phyloP scores from a whole-genome alignment of 2,113 vertebrate species.

The Monopterus albus region DNA sequence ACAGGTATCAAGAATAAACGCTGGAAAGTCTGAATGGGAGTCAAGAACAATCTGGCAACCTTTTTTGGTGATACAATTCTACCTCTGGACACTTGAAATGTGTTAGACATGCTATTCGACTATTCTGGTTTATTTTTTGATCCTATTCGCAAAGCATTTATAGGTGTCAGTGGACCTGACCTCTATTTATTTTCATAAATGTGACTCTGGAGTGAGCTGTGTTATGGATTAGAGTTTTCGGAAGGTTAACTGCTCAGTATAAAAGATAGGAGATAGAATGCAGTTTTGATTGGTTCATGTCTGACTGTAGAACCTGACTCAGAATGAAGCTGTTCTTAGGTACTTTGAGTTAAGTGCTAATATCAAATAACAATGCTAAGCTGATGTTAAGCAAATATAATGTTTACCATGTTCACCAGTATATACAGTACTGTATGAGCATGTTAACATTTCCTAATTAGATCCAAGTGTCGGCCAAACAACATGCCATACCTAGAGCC shows the following conservation, averaged over 20 bases:
- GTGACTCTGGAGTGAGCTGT: constrained; percentile 19
- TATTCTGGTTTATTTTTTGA: constrained; percentile 45
- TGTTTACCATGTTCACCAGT: too few relatives aligned
- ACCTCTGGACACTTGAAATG: not conserved
- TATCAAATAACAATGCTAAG: not conserved
- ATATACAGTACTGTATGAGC: not conserved
- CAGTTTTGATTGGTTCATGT: too few relatives aligned
- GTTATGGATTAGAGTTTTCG: not conserved
- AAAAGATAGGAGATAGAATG: too few relatives aligned
- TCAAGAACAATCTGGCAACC: too few relatives aligned
- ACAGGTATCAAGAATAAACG: too few relatives aligned
- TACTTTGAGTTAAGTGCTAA: too few relatives aligned
- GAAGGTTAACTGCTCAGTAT: too few relatives aligned
- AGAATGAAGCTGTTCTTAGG: too few relatives aligned
- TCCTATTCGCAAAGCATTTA: constrained; percentile 31
- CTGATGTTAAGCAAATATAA: too few relatives aligned
- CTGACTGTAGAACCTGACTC: too few relatives aligned
- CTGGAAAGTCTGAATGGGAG: too few relatives aligned
- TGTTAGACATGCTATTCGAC: constrained; percentile 12
- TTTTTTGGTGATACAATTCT: constrained; percentile 10
- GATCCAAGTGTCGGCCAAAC: too few relatives aligned
- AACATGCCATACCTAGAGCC: not conserved
- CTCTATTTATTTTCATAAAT: constrained; percentile 51
- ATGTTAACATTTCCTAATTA: not conserved
- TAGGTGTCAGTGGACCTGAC: constrained; percentile 11